A percentile compares a stretch with the other conserved stretches of the same genome.
Evolutionary conservation across 92 coral and sea anemone species (phyloP).

Genomic region (Palythoa caribaeorum): DNA sequence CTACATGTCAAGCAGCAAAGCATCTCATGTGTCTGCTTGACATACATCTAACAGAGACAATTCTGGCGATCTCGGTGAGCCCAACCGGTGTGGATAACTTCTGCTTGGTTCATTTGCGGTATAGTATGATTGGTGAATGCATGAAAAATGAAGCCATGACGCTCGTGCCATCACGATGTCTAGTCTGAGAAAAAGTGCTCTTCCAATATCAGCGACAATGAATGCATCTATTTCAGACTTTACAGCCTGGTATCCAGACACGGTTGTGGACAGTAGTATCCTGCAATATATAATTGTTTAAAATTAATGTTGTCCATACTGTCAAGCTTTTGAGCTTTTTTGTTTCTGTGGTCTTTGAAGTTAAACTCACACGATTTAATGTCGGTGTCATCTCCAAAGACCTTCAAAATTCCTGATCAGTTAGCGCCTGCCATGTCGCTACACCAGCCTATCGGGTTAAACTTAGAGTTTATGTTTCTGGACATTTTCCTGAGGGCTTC

Average conservation of each 20-base stretch:
- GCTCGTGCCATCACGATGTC: background rate
- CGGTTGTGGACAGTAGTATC: background rate
- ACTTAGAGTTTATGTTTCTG: no score
- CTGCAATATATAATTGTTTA: background rate
- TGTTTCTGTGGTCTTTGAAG: background rate
- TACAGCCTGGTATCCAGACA: background rate
- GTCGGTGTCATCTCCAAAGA: background rate
- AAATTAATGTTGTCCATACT: background rate
- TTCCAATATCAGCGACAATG: background rate
- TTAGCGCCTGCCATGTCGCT: no score
- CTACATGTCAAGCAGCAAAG: slow-evolving; percentile 47
- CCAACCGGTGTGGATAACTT: slow-evolving; percentile 54
- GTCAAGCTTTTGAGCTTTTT: slow-evolving; percentile 3
- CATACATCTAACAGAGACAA: slow-evolving; percentile 50
- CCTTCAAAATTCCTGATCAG: background rate
- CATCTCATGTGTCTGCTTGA: slow-evolving; percentile 52
- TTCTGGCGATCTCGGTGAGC: slow-evolving; percentile 50
- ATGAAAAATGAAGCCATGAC: background rate
- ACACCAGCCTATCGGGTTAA: no score
- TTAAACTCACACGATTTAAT: slow-evolving; percentile 3
- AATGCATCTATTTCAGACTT: background rate
- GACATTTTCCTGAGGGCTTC: no score
- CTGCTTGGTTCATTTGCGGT: background rate
- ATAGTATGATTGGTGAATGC: slow-evolving; percentile 24
- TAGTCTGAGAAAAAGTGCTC: background rate